phyloP scores from a whole-genome alignment of 1,140 invertebrate species.

The Drosophila tani region DNA sequence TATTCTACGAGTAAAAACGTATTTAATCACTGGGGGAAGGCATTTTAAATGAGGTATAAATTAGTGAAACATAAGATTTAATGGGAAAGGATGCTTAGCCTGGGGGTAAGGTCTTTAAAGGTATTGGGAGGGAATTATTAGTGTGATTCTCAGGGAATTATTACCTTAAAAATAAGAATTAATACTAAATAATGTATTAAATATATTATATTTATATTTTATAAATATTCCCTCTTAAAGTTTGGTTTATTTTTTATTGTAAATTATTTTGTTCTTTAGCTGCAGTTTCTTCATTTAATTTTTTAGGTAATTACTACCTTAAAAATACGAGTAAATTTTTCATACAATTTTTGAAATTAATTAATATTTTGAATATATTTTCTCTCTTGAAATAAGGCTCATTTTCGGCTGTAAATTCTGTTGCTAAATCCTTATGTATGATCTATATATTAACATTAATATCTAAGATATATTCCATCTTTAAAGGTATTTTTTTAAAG shows the following conservation, averaged over 20 bases:
- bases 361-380: neutral
- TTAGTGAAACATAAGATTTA: constrained; percentile 7
- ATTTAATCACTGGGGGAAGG: constrained; percentile 1
- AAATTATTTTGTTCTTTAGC: too few species aligned
- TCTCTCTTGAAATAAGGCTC: neutral
- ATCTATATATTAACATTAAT: neutral
- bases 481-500: too few species aligned
- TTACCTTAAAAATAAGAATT: too few species aligned
- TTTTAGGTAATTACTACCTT: too few species aligned
- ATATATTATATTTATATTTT: too few species aligned
- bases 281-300: neutral
- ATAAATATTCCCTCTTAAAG: too few species aligned
- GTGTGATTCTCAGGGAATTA: too few species aligned
- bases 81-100: neutral
- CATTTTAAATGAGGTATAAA: constrained; percentile 9
- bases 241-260: too few species aligned
- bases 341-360: neutral
- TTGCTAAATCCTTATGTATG: accelerated
- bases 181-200: too few species aligned
- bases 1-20: constrained; percentile 12
- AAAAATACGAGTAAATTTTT: too few species aligned
- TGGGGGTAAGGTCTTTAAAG: neutral
- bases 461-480: neutral
- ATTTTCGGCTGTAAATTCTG: neutral
- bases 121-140: neutral